Evolutionary conservation across 2,888 invertebrate species (phyloP), one percentile per base, ranked within the genome.

Genomic region (Cephus pygmeus): DNA sequence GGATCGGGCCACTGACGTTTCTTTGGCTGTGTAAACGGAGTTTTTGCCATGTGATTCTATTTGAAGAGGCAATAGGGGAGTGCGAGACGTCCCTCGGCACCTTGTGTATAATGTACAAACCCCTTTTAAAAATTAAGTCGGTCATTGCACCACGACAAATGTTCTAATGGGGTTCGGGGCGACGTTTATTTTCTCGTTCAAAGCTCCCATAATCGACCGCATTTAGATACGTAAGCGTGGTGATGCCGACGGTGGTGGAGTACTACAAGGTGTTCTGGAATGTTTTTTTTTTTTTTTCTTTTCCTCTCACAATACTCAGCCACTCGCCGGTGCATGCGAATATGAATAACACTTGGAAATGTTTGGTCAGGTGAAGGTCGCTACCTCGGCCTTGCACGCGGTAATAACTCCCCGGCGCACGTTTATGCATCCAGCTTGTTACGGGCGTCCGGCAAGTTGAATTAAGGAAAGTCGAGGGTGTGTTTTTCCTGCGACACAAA

Each of bases 311-410:
- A 15, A 40, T 15, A 40, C 40, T 40, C 40, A 6, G 40, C 6
- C 40, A 15, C 40, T 15, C 40, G 40, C 15, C 69, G 6, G 69
- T 30, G 69, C 69, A 69, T 33, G 69, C 69, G 30, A 69, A 69
- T 69, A 69, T 33, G 69, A 69, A 33, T 33, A 31, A 69, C 69
- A 30, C 33, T 30, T 69, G 69, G 33, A 30, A 33, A 69, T 69
- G 69, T 83, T 84, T 83, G 81, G 82, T 83, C 81, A 80, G 81
- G 77, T 83, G 85, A 85, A 86, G 86, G 86, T 85, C 86, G 81
- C 78, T 78, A 81, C 80, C 83, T 81, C 85, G 86, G 77, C 85
- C 86, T 85, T 83, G 85, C 80, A 73, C 79, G 11, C 73, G 80
- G 80, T 78, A 79, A 77, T 73, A 73, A 75, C 78, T 77, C 77